These are phyloP conservation scores for Desmophyllum pertusum DNA, from an alignment of 92 coral and sea anemone genomes.

Conservation along the genomic window DNA sequence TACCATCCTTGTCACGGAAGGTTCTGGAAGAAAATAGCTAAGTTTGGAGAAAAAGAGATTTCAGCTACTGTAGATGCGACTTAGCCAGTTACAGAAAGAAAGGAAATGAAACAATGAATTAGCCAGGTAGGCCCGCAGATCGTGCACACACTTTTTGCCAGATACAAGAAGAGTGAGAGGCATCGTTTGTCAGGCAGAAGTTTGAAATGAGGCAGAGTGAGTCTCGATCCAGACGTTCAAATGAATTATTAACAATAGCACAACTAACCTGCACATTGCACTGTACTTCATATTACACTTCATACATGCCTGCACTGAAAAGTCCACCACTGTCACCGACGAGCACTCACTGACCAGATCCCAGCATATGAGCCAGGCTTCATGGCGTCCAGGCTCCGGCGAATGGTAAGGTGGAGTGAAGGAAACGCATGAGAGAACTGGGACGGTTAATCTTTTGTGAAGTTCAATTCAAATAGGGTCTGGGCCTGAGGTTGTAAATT, in stretches of 20 bases:
- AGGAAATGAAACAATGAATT: neutral
- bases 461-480: too few relatives aligned
- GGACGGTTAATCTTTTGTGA: too few relatives aligned
- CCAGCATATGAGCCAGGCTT: conserved; percentile 34
- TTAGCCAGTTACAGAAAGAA: neutral
- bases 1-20: neutral
- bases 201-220: neutral
- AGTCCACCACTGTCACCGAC: conserved; percentile 23
- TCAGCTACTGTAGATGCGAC: neutral
- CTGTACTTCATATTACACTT: conserved; percentile 41
- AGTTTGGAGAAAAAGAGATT: neutral
- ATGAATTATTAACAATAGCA: neutral
- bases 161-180: neutral
- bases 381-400: conserved; percentile 35
- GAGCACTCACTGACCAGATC: conserved; percentile 10
- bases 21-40: neutral
- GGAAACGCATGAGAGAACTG: neutral
- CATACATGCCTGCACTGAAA: conserved; percentile 44
- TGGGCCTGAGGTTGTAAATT: too few relatives aligned
- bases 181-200: conserved; percentile 11
- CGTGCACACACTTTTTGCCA: neutral
- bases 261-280: conserved; percentile 49
- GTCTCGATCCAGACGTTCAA: conserved; percentile 19
- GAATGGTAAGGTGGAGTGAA: conserved; percentile 29
- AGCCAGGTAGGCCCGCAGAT: conserved; percentile 2